A percentile compares a stretch with the other conserved stretches of the same genome.
Conservation (phyloP, 2,888 invertebrate genomes). For the Trachelus tabidus region DNA sequence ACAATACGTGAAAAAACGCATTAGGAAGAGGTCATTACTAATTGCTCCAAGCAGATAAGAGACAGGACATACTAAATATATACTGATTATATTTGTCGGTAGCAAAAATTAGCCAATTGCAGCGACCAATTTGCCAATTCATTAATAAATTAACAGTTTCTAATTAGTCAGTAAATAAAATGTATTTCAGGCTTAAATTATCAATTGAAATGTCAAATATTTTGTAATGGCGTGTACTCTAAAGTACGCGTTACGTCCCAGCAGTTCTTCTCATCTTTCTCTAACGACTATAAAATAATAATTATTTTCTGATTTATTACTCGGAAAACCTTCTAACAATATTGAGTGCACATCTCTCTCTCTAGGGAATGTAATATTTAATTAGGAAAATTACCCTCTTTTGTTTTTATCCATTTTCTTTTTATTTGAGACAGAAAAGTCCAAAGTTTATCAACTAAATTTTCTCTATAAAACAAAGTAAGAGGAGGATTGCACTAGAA, state of each 20-base stretch:
- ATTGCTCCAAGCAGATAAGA: constrained; percentile 35
- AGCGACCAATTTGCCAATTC: neutral
- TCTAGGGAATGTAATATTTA: neutral
- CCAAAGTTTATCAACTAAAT: neutral
- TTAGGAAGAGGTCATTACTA: constrained; percentile 28
- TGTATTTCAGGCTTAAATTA: neutral
- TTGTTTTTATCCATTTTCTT: neutral
- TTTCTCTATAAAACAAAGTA: neutral
- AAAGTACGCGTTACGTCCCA: neutral
- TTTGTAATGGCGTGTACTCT: neutral
- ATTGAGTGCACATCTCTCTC: neutral
- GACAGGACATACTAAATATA: neutral
- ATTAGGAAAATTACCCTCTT: neutral
- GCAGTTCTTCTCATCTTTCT: neutral
- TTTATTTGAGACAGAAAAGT: neutral
- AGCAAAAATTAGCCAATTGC: neutral
- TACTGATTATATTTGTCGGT: neutral
- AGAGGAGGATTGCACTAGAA: constrained; percentile 14
- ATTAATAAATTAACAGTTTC: neutral
- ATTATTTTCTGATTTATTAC: neutral
- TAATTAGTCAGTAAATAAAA: neutral
- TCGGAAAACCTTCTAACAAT: neutral
- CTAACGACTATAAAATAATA: neutral
- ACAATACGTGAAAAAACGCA: constrained; percentile 36
- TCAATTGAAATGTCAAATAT: neutral